phyloP scores from a whole-genome alignment of 92 coral and sea anemone genomes.

The Phymanthus crucifer region DNA sequence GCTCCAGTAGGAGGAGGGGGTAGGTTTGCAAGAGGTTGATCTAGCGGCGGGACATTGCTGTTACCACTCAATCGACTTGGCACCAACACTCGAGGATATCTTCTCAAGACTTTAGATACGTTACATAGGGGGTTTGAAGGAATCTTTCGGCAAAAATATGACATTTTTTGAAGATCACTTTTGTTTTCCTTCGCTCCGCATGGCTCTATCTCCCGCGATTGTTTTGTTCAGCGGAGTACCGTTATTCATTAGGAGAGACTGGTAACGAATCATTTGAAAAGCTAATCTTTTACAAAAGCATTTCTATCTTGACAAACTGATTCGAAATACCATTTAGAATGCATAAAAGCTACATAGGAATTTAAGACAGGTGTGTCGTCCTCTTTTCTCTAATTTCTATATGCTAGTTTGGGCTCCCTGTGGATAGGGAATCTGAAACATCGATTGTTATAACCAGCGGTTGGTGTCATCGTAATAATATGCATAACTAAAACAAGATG shows the following conservation, averaged over 20 bases:
- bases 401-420: neutral
- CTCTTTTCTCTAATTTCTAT: neutral
- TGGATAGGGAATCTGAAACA: neutral
- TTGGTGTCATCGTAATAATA: conserved; percentile 3
- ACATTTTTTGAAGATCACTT: conserved; percentile 19
- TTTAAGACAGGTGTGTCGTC: too few relatives aligned
- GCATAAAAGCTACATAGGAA: too few relatives aligned
- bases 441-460: neutral
- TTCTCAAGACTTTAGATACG: conserved; percentile 31
- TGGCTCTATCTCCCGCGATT: neutral
- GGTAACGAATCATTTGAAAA: neutral
- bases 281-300: too few relatives aligned
- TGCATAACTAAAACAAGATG: conserved; percentile 49
- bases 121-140: conserved; percentile 9
- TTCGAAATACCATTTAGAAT: too few relatives aligned
- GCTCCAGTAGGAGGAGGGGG: conserved; percentile 59
- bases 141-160: conserved; percentile 19
- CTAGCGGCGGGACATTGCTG: conserved; percentile 73
- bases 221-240: neutral
- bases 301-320: too few relatives aligned
- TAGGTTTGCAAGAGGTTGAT: conserved; percentile 71
- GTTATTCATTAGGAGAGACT: neutral
- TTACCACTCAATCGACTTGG: conserved; percentile 46
- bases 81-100: conserved; percentile 17
- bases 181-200: conserved; percentile 4